Evolutionary conservation across 2,888 invertebrate genomes (phyloP).

Genomic region (Apodemia mormo): DNA sequence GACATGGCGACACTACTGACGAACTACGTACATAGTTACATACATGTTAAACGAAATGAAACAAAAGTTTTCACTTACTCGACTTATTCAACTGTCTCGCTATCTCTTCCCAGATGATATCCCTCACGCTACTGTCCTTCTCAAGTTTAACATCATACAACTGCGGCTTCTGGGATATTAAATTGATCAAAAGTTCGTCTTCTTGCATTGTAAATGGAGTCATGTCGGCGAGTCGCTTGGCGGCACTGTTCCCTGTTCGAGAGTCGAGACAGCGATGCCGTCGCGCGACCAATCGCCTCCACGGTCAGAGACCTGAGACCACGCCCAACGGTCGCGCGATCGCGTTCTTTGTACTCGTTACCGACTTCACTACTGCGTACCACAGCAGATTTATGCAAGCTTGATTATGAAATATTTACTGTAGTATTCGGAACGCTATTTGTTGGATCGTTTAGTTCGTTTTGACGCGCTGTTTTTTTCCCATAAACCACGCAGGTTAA

Average conservation of each 20-base stretch:
- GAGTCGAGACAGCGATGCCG: background rate
- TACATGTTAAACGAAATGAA: background rate
- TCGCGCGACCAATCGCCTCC: conserved; percentile 11
- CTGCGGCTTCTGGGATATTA: background rate
- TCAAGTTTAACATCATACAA: background rate
- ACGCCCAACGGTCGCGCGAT: conserved; percentile 4
- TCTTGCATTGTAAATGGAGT: background rate
- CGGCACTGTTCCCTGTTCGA: background rate
- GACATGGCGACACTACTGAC: no score
- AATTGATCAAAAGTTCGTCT: background rate
- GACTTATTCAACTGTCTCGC: background rate
- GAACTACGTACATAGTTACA: background rate
- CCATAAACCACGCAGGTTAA: no score
- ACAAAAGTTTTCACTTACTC: background rate
- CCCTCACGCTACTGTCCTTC: background rate
- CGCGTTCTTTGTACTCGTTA: background rate
- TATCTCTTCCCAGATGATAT: background rate
- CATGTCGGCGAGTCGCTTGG: background rate
- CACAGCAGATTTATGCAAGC: no score
- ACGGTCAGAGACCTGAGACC: conserved; percentile 12
- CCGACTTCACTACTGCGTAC: background rate
- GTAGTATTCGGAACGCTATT: no score
- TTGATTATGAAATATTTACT: no score
- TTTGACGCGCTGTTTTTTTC: no score
- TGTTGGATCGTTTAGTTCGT: no score